Evolutionary conservation across 2,797 vertebrate genomes (phyloP), one percentile per base, ranked within the genome.

Genomic region (Florisuga fusca): DNA sequence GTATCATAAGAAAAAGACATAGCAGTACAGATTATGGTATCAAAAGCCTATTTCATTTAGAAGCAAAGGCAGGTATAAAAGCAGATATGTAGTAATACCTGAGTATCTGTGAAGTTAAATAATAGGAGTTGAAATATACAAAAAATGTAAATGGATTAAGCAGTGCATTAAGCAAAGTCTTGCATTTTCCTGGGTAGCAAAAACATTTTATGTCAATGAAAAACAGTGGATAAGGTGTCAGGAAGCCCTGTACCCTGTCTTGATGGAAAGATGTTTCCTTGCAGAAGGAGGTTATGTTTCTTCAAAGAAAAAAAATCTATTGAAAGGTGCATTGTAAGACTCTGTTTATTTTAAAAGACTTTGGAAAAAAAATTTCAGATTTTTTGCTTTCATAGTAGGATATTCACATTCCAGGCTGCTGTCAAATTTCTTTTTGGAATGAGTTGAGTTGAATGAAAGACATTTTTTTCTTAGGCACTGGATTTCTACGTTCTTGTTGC

Each of bases 31-130:
- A 68, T 62, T 46, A 74, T 27, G 26, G 38, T 50, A 82, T 31
- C 74, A 87, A 64, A 81, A 89, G 36, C 7, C 83, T 20, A 82
- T 78, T 84, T 75, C 27, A 80, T 82, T 72, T 51, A 72, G 75
- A 84, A 80, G 57, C 12, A 63, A 74, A 74, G 23, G 36, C 38
- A 75, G 45, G 26, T 29, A 63, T 81, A 83, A 76, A 66, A 62
- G 13, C 26, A 69, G 33, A 12, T 67, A 55, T 19, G 31, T 36
- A 63, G 31, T 62, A 86, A 61, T 61, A 62, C 31, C 26, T 53
- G 67, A 17, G 5, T 64, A 50, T 46, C 54, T 73, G 33, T 59
- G 55, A 79, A 64, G 61, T 64, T 76, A 53, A 73, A 50, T 38
- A 57, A 48, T 36, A 26, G 57, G 19, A n/a, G 23, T 75, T 85